phyloP scores from a whole-genome alignment of 1,140 invertebrate species.

The Cydia pomonella region DNA sequence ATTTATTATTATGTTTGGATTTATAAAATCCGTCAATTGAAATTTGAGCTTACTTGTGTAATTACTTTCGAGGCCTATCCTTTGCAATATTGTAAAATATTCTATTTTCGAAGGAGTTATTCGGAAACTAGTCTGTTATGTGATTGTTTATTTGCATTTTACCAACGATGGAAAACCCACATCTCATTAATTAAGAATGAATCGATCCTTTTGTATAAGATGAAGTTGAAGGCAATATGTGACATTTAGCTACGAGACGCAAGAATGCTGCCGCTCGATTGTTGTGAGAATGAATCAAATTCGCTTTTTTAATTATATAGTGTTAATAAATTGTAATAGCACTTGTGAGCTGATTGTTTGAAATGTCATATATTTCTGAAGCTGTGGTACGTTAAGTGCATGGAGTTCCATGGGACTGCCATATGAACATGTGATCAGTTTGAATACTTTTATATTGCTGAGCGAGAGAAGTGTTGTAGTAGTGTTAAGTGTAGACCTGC shows the following conservation, averaged over 20 bases:
- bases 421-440: constrained; percentile 78
- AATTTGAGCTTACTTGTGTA: constrained; percentile 71
- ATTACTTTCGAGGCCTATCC: constrained; percentile 73
- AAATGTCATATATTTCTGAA: constrained; percentile 74
- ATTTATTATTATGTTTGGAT: constrained; percentile 66
- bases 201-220: constrained; percentile 62
- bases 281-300: constrained; percentile 44
- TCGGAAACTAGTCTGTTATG: constrained; percentile 79
- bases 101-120: constrained; percentile 71
- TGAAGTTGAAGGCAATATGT: constrained; percentile 68
- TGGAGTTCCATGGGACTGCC: constrained; percentile 78
- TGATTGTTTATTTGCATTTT: constrained; percentile 78
- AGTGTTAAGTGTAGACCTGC: constrained; percentile 78
- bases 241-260: constrained; percentile 67
- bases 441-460: constrained; percentile 80
- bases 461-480: constrained; percentile 73
- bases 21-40: constrained; percentile 71
- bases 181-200: constrained; percentile 76
- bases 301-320: constrained; percentile 52
- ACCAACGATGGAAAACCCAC: constrained; percentile 69
- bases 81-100: constrained; percentile 68
- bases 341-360: constrained; percentile 63
- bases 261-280: constrained; percentile 50
- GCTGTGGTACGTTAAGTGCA: constrained; percentile 68
- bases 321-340: constrained; percentile 50